A percentile compares a stretch with the other conserved stretches of the same genome.
Evolutionary conservation across 2,113 vertebrate species (phyloP).

Genomic region (Zeus faber): DNA sequence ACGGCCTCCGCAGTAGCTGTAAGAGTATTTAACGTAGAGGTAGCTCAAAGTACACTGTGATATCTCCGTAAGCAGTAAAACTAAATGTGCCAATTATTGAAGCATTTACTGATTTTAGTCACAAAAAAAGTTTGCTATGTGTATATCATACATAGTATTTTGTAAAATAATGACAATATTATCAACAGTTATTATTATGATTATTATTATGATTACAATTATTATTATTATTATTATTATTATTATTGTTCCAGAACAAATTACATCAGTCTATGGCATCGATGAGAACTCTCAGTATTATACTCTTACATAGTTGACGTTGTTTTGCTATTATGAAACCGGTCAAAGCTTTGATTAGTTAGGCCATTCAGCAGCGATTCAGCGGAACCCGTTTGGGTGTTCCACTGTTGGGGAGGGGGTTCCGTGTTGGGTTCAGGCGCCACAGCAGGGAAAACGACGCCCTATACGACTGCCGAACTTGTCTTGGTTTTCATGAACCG

Average conservation of each 20-base stretch:
- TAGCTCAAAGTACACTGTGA: conserved; percentile 78
- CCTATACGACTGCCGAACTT: too few species aligned
- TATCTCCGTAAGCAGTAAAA: conserved; percentile 77
- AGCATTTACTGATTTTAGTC: conserved; percentile 83
- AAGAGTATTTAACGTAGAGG: conserved; percentile 82
- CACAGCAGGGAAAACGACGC: too few species aligned
- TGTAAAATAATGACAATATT: conserved; percentile 78
- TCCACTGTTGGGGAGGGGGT: too few species aligned
- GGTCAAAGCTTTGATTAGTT: conserved; percentile 65
- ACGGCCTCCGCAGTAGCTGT: conserved; percentile 67
- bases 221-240: conserved; percentile 51
- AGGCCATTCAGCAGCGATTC: conserved; percentile 38
- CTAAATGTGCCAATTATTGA: conserved; percentile 93
- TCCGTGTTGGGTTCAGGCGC: too few species aligned
- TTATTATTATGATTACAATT: conserved; percentile 43
- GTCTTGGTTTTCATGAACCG: too few species aligned
- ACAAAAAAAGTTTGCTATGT: conserved; percentile 77
- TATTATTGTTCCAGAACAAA: conserved; percentile 57
- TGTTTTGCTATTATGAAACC: conserved; percentile 72
- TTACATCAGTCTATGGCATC: conserved; percentile 38
- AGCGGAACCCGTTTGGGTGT: too few species aligned
- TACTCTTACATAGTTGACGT: conserved; percentile 78
- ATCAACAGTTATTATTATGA: conserved; percentile 45
- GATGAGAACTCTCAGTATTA: conserved; percentile 82
- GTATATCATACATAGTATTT: conserved; percentile 86